Percentiles rank a stretch among this genome's conserved stretches.
These are phyloP conservation scores for Latrodectus hesperus DNA, from an alignment of 2,888 invertebrate species.

Conservation along the genomic window DNA sequence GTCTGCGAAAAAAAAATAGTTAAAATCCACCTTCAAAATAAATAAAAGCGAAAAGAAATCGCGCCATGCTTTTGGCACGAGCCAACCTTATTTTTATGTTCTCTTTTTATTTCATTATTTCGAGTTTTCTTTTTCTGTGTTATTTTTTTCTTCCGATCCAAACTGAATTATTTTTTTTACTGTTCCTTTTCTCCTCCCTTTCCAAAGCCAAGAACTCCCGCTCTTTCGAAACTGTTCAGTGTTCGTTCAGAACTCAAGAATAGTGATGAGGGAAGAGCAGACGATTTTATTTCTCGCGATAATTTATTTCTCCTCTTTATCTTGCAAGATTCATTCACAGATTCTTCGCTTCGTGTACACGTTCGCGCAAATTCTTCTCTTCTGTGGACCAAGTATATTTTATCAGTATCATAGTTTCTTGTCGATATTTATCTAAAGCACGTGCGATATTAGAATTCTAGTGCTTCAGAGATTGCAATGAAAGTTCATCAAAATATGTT, in stretches of 20 bases:
- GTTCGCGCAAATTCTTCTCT: neutral
- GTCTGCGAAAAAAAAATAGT: neutral
- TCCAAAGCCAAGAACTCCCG: neutral
- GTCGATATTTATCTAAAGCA: no score
- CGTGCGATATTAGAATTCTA: no score
- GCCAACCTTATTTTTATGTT: neutral
- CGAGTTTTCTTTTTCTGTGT: neutral
- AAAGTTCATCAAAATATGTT: no score
- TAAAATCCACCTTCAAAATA: neutral
- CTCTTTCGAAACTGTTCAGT: neutral
- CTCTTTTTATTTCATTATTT: neutral
- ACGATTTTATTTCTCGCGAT: neutral
- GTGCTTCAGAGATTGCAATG: no score
- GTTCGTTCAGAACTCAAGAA: neutral
- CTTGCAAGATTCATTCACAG: neutral
- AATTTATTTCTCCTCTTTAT: constrained; percentile 3
- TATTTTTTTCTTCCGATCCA: neutral
- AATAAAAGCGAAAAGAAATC: neutral
- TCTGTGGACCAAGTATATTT: neutral
- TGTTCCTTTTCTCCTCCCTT: neutral
- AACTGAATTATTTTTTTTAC: neutral
- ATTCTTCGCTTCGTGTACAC: neutral
- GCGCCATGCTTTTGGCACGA: neutral
- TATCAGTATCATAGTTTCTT: no score
- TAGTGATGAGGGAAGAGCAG: neutral